Evolutionary conservation across 1,140 invertebrate genomes (phyloP).

Genomic region (Conopomorpha cramerella): DNA sequence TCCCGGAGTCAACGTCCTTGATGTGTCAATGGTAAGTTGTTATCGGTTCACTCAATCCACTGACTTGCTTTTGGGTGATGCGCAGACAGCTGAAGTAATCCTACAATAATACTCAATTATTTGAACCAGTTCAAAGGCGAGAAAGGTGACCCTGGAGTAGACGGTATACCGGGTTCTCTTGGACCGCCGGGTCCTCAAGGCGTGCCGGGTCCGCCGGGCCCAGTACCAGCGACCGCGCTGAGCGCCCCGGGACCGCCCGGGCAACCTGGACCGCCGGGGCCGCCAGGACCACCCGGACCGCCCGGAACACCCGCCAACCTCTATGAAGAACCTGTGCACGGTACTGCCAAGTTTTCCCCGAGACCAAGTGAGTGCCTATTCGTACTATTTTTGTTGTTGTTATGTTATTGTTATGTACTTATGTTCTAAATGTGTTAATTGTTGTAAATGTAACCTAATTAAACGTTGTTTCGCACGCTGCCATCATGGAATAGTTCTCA

Average conservation of each 20-base stretch:
- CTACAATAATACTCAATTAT: neutral
- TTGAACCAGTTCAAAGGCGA: constrained; percentile 64
- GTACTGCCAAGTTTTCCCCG: constrained; percentile 64
- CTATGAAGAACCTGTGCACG: constrained; percentile 63
- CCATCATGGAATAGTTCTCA: too few relatives aligned
- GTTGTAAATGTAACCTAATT: too few relatives aligned
- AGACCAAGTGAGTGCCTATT: constrained; percentile 63
- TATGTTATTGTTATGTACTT: too few relatives aligned
- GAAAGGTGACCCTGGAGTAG: constrained; percentile 68
- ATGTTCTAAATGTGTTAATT: too few relatives aligned
- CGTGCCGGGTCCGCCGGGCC: constrained; percentile 64
- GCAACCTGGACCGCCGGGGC: constrained; percentile 70
- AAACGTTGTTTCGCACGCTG: too few relatives aligned
- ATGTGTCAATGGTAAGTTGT: constrained; percentile 30
- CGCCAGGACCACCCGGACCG: constrained; percentile 78
- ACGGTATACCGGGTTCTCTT: constrained; percentile 67
- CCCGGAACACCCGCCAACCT: constrained; percentile 66
- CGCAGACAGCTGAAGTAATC: too few relatives aligned
- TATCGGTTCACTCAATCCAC: constrained; percentile 3
- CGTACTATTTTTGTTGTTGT: too few relatives aligned
- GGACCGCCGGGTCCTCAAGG: constrained; percentile 66
- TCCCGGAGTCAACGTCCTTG: constrained; percentile 57
- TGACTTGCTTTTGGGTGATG: too few relatives aligned
- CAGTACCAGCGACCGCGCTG: constrained; percentile 56
- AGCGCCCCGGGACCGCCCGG: constrained; percentile 65